These are phyloP conservation scores for Lepidurus arcticus DNA, from an alignment of 1,140 invertebrate genomes.

Conservation along the genomic window DNA sequence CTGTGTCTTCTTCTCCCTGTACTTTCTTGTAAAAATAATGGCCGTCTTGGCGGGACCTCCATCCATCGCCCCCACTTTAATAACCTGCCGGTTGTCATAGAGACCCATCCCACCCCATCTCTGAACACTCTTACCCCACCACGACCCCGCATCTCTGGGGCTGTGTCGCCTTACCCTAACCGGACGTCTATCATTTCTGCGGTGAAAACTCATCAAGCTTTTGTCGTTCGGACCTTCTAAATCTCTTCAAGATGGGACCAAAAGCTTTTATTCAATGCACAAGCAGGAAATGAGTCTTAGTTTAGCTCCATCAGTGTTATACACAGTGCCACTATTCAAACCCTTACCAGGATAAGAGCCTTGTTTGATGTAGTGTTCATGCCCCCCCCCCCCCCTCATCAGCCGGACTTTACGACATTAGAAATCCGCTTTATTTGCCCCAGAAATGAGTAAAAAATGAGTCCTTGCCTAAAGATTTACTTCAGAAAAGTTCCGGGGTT, in stretches of 20 bases:
- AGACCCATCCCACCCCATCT: neutral
- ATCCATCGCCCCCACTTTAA: constrained; percentile 9
- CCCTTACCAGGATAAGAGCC: too few relatives aligned
- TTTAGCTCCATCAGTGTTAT: neutral
- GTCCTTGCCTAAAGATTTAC: neutral
- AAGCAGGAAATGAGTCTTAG: constrained; percentile 6
- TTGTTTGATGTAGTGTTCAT: too few relatives aligned
- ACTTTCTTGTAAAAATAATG: constrained; percentile 16
- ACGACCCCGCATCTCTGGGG: neutral
- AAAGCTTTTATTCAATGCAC: neutral
- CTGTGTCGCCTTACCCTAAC: neutral
- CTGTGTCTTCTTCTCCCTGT: neutral
- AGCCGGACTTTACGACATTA: too few relatives aligned
- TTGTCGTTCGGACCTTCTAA: neutral
- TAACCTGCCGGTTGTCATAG: constrained; percentile 17
- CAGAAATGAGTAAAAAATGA: neutral
- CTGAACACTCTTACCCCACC: neutral
- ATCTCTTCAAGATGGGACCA: neutral
- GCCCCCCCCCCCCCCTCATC: too few relatives aligned
- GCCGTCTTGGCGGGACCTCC: neutral
- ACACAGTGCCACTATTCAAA: too few relatives aligned
- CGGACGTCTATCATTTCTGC: constrained; percentile 9
- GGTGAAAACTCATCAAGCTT: constrained; percentile 15
- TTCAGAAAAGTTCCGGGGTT: neutral
- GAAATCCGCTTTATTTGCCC: too few relatives aligned